Conservation (phyloP, 2,113 vertebrate species). For the Malaclemys terrapin region DNA sequence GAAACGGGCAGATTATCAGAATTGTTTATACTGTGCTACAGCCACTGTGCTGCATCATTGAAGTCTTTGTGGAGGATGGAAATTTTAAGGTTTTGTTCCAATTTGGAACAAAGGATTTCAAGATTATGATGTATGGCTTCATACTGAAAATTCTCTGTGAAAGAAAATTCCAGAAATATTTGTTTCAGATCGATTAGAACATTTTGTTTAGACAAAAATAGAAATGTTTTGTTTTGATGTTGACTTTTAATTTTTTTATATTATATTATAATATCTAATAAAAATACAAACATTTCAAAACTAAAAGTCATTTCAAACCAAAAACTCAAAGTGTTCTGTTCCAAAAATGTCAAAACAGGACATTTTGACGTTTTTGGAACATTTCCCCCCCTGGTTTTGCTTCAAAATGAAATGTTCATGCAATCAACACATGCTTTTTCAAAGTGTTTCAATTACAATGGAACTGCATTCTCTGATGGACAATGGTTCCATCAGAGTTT, state of each 20-base stretch:
- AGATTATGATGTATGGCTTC: not conserved
- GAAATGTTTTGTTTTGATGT: not conserved
- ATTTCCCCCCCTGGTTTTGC: not conserved
- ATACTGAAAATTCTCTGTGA: not conserved
- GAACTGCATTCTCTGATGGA: conserved; percentile 3
- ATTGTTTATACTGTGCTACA: not conserved
- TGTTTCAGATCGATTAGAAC: not conserved
- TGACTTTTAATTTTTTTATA: not conserved
- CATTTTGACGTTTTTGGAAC: not conserved
- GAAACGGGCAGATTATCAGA: not conserved
- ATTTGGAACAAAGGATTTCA: not conserved
- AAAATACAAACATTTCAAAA: not conserved
- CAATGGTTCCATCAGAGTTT: conserved; percentile 22
- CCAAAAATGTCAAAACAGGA: not conserved
- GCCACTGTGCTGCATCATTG: not conserved
- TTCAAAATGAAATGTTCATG: not conserved
- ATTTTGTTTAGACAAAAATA: not conserved
- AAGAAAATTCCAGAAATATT: accelerated
- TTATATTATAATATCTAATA: not conserved
- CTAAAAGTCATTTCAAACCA: not conserved
- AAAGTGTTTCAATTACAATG: not conserved
- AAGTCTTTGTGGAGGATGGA: not conserved
- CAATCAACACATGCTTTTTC: conserved; percentile 32
- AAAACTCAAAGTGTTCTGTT: not conserved
- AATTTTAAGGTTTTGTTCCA: not conserved